These are phyloP conservation scores for Drosophila gunungcola DNA, from an alignment of 1,140 invertebrate species.

Conservation along the genomic window DNA sequence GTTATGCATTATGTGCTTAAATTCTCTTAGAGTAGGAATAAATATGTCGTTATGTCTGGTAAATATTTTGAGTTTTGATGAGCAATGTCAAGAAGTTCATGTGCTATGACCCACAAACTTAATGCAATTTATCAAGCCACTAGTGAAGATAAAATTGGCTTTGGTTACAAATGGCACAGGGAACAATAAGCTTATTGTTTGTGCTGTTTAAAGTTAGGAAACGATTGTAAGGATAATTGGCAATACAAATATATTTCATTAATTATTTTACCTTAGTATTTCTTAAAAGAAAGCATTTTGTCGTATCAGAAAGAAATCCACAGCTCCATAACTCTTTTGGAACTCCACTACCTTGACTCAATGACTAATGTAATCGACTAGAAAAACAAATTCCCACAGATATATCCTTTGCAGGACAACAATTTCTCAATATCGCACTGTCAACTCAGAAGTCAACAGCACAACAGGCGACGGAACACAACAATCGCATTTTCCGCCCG, in stretches of 20 bases:
- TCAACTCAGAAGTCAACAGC: constrained; percentile 41
- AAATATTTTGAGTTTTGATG: constrained; percentile 27
- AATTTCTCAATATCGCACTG: constrained; percentile 40
- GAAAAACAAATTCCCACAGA: constrained; percentile 43
- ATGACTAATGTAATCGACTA: constrained; percentile 37
- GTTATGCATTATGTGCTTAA: not conserved
- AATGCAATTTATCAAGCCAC: not conserved
- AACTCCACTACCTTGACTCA: constrained; percentile 2
- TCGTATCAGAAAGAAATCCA: not conserved
- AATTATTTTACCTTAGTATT: too few relatives aligned
- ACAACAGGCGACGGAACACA: constrained; percentile 41
- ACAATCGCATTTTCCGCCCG: constrained; percentile 51
- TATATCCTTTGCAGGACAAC: constrained; percentile 38
- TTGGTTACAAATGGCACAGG: not conserved
- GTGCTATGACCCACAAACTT: not conserved
- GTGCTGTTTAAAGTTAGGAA: too few relatives aligned
- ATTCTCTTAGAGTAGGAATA: not conserved
- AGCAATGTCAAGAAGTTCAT: not conserved
- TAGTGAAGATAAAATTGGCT: not conserved
- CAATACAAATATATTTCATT: too few relatives aligned
- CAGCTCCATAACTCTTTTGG: not conserved
- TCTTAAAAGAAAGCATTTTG: too few relatives aligned
- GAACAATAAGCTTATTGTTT: too few relatives aligned
- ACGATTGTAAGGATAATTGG: too few relatives aligned
- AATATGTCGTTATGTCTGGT: not conserved